Conservation (phyloP, 2,888 invertebrate genomes). For the Diabrotica balteata region DNA sequence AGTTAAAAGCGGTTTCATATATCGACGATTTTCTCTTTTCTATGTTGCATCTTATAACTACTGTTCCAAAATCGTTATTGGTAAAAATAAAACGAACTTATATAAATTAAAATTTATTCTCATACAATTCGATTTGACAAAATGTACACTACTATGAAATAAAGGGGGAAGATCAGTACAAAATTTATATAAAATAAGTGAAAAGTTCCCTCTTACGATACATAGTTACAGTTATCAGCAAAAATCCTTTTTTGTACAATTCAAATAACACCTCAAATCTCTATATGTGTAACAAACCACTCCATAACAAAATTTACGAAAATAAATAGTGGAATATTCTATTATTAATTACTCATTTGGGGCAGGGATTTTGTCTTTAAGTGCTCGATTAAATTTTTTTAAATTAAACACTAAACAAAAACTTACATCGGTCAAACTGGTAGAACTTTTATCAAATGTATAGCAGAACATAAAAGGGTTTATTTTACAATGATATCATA, state of each 20-base stretch:
- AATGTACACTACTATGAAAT: constrained; percentile 37
- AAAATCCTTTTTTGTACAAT: constrained; percentile 17
- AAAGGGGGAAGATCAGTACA: constrained; percentile 35
- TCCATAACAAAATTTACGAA: constrained; percentile 16
- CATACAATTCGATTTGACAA: constrained; percentile 38
- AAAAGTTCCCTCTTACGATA: constrained; percentile 28
- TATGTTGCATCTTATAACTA: too few species aligned
- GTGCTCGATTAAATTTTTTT: too few species aligned
- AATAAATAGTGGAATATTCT: constrained; percentile 18
- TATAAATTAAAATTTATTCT: constrained; percentile 39
- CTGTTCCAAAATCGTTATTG: not conserved
- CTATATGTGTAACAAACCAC: constrained; percentile 17
- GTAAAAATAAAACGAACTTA: constrained; percentile 15
- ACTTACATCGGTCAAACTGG: too few species aligned
- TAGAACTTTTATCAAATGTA: too few species aligned
- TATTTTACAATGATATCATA: too few species aligned
- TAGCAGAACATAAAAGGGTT: too few species aligned
- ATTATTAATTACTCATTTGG: constrained; percentile 1
- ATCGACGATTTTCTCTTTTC: too few species aligned
- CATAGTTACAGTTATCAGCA: constrained; percentile 20
- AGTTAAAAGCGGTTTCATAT: too few species aligned
- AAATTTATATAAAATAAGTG: constrained; percentile 41
- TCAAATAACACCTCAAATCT: constrained; percentile 19
- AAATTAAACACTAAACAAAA: too few species aligned
- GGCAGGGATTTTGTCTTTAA: not conserved